These are phyloP conservation scores for Hormaphis cornu DNA, from an alignment of 1,140 invertebrate species.

Conservation along the genomic window DNA sequence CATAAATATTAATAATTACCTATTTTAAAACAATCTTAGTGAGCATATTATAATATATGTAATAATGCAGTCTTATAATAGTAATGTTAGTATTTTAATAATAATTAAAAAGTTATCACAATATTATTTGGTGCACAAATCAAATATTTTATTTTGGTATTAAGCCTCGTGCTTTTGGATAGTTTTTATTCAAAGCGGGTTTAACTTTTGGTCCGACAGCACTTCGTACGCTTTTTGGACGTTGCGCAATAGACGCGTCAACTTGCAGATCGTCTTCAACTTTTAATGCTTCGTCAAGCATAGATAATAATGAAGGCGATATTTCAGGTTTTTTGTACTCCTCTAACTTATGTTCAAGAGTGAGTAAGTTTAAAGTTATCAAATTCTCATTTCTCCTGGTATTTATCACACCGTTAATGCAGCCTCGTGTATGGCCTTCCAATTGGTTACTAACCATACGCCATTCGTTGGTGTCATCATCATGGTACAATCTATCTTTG, in stretches of 20 bases:
- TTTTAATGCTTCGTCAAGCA: conserved; percentile 60
- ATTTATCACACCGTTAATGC: conserved; percentile 33
- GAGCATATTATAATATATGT: background rate
- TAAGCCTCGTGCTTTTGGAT: conserved; percentile 51
- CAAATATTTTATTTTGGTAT: conserved; percentile 48
- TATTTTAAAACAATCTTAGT: background rate
- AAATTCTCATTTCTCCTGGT: conserved; percentile 61
- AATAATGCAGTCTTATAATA: conserved; percentile 17
- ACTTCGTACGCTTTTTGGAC: conserved; percentile 2
- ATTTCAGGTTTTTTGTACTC: conserved; percentile 66
- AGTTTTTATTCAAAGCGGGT: conserved; percentile 38
- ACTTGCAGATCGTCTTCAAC: conserved; percentile 65
- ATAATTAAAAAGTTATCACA: background rate
- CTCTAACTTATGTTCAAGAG: conserved; percentile 65
- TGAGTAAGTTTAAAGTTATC: conserved; percentile 67
- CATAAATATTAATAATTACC: background rate
- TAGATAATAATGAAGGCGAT: conserved; percentile 61
- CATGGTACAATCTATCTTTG: conserved; percentile 65
- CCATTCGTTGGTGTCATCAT: conserved; percentile 85
- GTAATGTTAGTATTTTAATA: conserved; percentile 9
- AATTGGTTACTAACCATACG: conserved; percentile 44
- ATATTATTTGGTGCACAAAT: conserved; percentile 16
- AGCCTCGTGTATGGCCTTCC: conserved; percentile 32
- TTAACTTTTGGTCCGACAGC: conserved; percentile 22
- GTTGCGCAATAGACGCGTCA: conserved; percentile 46